A percentile compares a stretch with the other conserved stretches of the same genome.
Evolutionary conservation across 2,113 vertebrate species (phyloP).

Genomic region (Zingel zingel): DNA sequence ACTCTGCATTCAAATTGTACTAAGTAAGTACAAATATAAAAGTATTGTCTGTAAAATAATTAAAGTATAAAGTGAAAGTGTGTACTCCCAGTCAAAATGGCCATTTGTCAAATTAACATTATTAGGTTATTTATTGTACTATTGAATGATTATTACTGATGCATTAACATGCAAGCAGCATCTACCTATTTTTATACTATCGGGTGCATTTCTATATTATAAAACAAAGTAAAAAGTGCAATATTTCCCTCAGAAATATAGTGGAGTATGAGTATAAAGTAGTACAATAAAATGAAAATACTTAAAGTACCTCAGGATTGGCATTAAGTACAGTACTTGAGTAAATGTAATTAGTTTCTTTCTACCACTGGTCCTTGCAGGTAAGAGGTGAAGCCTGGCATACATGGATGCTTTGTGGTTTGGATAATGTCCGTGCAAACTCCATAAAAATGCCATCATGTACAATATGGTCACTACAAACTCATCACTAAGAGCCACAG

Average conservation of each 20-base stretch:
- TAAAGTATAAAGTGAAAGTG: no score
- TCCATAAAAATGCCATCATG: slow-evolving; percentile 36
- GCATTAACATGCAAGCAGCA: neutral
- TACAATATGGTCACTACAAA: slow-evolving; percentile 44
- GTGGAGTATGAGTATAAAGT: neutral
- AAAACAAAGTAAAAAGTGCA: neutral
- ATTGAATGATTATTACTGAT: no score
- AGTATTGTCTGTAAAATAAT: no score
- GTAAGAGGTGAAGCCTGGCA: neutral
- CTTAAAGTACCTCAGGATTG: neutral
- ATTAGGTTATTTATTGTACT: neutral
- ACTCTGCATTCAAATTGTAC: no score
- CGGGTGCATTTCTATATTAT: no score
- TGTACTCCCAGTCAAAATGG: neutral
- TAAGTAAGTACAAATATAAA: no score
- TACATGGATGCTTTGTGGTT: neutral
- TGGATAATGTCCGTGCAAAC: neutral
- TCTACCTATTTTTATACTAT: neutral
- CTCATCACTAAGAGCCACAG: slow-evolving; percentile 33
- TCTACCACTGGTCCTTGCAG: neutral
- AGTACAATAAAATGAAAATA: neutral
- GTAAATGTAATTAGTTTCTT: neutral
- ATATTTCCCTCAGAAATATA: neutral
- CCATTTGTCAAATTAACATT: no score
- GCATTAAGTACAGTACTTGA: neutral